Evolutionary conservation across 2,888 invertebrate species (phyloP), one percentile per base, ranked within the genome.

Genomic region (Catotricha subobsoleta): DNA sequence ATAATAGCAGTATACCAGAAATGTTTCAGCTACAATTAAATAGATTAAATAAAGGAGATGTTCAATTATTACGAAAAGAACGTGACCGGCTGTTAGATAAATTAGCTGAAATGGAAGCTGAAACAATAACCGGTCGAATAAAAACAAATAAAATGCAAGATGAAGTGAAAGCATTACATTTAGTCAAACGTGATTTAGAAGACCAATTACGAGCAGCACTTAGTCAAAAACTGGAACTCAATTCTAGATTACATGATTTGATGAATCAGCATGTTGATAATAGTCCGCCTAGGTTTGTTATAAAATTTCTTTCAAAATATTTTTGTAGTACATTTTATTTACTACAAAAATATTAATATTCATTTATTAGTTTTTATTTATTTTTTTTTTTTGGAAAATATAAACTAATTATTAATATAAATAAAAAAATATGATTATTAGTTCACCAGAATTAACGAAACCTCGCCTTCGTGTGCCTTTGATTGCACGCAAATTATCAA

Each of bases 101-200:
- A 49, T 67, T 80, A 42, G 74, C 78, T n/a, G 76, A 77, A 56
- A 72, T 82, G 62, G 82, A 83, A 56, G 77, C 80, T 3, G 80
- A 80, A 54, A 76, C 73, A 19, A 61, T 76, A 48, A 72, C 79
- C 38, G 72, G 74, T 35, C 65, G 74, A 39, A 71, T 74, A 6
- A 72, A 74, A 49, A 72, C 76, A 21, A 70, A 72, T 44, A 68
- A 76, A 50, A 65, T 80, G 48, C 72, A 72, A 49, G 69, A 72
- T 45, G 73, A 78, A 53, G 53, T 80, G 45, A 70, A 73, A 44
- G 67, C 69, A 43, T 57, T 78, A 46, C 60, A 67, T 35, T 57
- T 58, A 40, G 65, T 71, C 44, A 73, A 73, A 54, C 66, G 67
- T 40, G 71, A 72, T 50, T 60, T 74, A 48, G 72, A 74, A 54